These are phyloP conservation scores for Tiliacea aurago DNA, from an alignment of 2,888 invertebrate species.

Conservation along the genomic window DNA sequence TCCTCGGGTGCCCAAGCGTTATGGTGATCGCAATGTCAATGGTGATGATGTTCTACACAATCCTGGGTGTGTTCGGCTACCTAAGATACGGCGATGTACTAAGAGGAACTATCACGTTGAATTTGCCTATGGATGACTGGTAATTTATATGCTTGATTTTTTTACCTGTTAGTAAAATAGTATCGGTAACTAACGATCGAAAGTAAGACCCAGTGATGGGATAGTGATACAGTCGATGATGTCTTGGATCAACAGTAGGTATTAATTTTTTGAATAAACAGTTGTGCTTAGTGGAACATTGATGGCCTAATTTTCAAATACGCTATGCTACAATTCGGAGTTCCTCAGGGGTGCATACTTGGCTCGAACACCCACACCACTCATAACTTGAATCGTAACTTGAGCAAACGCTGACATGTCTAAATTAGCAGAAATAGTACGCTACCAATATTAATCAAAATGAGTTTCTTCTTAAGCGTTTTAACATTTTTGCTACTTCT, in stretches of 20 bases:
- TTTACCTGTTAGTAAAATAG: not conserved
- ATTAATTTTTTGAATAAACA: not conserved
- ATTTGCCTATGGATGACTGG: slow-evolving; percentile 93
- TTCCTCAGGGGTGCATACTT: not conserved
- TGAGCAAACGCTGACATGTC: not conserved
- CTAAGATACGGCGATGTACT: slow-evolving; percentile 94
- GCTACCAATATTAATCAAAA: not conserved
- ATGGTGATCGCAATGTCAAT: slow-evolving; percentile 96
- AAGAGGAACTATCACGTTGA: slow-evolving; percentile 95
- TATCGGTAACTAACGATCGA: too few relatives aligned
- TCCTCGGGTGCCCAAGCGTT: slow-evolving; percentile 95
- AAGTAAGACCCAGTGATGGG: too few relatives aligned
- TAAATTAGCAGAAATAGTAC: not conserved
- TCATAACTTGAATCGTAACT: not conserved
- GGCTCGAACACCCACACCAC: not conserved
- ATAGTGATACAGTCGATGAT: too few relatives aligned
- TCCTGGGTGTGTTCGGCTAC: slow-evolving; percentile 97
- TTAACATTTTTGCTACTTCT: not conserved
- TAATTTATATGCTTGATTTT: slow-evolving; percentile 74
- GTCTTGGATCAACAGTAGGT: too few relatives aligned
- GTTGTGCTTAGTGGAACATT: too few relatives aligned
- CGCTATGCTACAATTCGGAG: not conserved
- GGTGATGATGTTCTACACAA: slow-evolving; percentile 94
- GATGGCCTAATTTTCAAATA: not conserved
- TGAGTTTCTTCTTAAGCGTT: not conserved